These are phyloP conservation scores for Lasioglossum pauxillum DNA, from an alignment of 2,888 invertebrate genomes.

Conservation along the genomic window DNA sequence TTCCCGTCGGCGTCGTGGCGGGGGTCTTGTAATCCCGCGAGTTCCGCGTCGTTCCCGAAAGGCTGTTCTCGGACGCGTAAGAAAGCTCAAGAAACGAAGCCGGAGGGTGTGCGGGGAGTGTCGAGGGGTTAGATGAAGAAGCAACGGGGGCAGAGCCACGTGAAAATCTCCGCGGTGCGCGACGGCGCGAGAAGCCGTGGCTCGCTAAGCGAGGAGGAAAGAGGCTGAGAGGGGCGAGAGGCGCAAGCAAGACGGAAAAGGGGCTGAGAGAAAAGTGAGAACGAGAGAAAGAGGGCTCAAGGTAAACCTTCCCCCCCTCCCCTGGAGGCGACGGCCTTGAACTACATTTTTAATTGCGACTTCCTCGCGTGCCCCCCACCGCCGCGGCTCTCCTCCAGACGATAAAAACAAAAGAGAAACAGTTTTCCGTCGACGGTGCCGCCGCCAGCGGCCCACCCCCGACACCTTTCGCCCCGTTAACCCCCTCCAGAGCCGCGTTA, in stretches of 20 bases:
- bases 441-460: conserved; percentile 60
- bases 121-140: background rate
- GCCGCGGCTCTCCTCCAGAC: conserved; percentile 72
- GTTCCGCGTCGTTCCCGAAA: conserved; percentile 44
- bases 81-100: conserved; percentile 33
- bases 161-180: conserved; percentile 52
- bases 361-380: conserved; percentile 69
- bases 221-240: conserved; percentile 48
- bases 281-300: conserved; percentile 69
- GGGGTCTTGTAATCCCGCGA: conserved; percentile 17
- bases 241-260: conserved; percentile 41
- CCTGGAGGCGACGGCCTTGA: conserved; percentile 80
- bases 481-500: conserved; percentile 59
- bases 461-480: conserved; percentile 65
- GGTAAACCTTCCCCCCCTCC: conserved; percentile 68
- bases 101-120: background rate
- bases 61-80: conserved; percentile 30
- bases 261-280: conserved; percentile 60
- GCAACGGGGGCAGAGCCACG: conserved; percentile 23
- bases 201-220: conserved; percentile 29
- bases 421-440: conserved; percentile 78
- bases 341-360: conserved; percentile 84
- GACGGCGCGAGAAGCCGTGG: conserved; percentile 2
- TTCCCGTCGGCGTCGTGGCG: background rate
- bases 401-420: conserved; percentile 84